Evolutionary conservation across 2,888 invertebrate species (phyloP), one percentile per base, ranked within the genome.

Genomic region (Phaonia tiefii): DNA sequence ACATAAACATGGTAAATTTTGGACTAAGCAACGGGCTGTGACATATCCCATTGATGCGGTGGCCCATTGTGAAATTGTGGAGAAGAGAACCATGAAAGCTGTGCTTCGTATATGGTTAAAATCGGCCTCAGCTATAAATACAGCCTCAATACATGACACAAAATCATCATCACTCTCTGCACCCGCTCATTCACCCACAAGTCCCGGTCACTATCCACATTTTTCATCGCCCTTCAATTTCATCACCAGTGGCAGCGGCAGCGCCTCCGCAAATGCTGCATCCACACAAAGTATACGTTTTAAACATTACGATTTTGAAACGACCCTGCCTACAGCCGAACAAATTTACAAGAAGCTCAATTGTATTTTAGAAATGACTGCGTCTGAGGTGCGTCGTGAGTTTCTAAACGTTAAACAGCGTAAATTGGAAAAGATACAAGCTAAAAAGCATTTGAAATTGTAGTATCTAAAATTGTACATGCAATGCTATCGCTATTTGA

Each of bases 281-380:
- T 69, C 81, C 69, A 56, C 86, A 85, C 76, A 81, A 44, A 75
- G 71, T 31, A 94, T 89, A 70, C 88, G 94, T 69, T 97, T 96
- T 90, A 97, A 97, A 89, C 94, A 95, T 87, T 96, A 96, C 86
- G 96, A 96, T 88, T 98, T 98, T 88, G 98, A 98, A 91, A 93
- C 95, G 2, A 96, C 97, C 83, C 92, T 93, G 60, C 92, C 92
- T 2, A 93, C 93, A 1, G 96, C 96, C 0, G 93, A 94, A 84
- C 96, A 96, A 90, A 97, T 98, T 63, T 95, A 96, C 0, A 94
- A 95, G 83, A 97, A 98, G 92, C 93, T 98, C 11, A 96, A 96
- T 90, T 94, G 96, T 79, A 97, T 98, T 82, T 90, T 98, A 79
- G 96, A 97, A 87, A 92, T 97, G 85, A 92, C 95, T 83, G 95